A percentile compares a stretch with the other conserved stretches of the same genome.
Conservation (phyloP, 2,113 vertebrate genomes). For the Pseudorhombus dupliciocellatus region DNA sequence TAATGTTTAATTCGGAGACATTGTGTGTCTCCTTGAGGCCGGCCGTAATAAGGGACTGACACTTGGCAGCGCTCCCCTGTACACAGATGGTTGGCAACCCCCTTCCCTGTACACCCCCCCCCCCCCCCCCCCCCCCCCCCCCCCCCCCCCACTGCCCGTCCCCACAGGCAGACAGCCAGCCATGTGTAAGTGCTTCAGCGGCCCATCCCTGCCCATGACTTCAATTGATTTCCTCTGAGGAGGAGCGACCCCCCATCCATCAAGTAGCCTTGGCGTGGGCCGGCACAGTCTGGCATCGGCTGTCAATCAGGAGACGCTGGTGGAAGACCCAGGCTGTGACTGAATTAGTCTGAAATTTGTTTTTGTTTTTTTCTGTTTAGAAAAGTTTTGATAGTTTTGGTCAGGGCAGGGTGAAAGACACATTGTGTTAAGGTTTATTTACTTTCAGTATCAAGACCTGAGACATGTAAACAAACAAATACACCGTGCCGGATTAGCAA, state of each 20-base stretch:
- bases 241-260: conserved; percentile 55
- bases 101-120: conserved; percentile 8
- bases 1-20: conserved; percentile 53
- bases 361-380: not conserved
- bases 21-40: conserved; percentile 47
- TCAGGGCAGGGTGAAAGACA: not conserved
- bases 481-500: conserved; percentile 29
- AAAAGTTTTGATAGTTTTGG: not conserved
- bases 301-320: conserved; percentile 40
- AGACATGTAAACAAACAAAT: conserved; percentile 30
- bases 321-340: conserved; percentile 20
- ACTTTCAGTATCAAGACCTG: not conserved
- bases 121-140: too few relatives aligned
- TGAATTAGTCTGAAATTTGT: not conserved
- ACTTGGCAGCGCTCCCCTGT: conserved; percentile 52
- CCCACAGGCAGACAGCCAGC: conserved; percentile 36
- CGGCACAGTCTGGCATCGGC: not conserved
- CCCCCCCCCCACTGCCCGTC: conserved; percentile 1
- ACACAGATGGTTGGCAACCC: conserved; percentile 65
- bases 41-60: conserved; percentile 29
- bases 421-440: not conserved
- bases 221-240: conserved; percentile 64
- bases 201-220: conserved; percentile 48
- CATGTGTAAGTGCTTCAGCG: conserved; percentile 54
- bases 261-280: conserved; percentile 34